A percentile compares a stretch with the other conserved stretches of the same genome.
phyloP scores from a whole-genome alignment of 2,113 vertebrate species.

The Galbula dea region DNA sequence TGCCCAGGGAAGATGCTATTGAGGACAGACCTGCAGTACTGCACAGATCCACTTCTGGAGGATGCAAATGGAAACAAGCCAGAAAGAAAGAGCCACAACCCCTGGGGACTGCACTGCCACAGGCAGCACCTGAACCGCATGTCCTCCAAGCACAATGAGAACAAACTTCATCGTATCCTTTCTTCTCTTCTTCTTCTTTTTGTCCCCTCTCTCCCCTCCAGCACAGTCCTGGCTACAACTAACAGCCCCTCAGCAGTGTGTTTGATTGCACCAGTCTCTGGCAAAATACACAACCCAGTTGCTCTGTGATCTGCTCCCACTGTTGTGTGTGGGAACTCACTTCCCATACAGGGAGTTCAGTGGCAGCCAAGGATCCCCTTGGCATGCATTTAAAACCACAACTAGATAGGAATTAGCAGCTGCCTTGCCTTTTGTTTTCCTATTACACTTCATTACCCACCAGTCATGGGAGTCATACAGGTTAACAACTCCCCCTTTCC shows the following conservation, averaged over 20 bases:
- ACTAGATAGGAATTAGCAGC: slow-evolving; percentile 34
- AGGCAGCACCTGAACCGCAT: slow-evolving; percentile 74
- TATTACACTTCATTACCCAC: slow-evolving; percentile 37
- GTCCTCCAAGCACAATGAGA: slow-evolving; percentile 68
- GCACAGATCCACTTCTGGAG: slow-evolving; percentile 40
- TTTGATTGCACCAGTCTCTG: neutral
- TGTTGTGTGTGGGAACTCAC: fast-evolving
- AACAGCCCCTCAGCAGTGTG: neutral
- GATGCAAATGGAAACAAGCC: slow-evolving; percentile 48
- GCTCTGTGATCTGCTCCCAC: neutral
- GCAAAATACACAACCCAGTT: neutral
- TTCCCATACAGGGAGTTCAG: neutral
- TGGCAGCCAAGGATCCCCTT: neutral
- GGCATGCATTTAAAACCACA: slow-evolving; percentile 15
- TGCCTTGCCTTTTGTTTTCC: slow-evolving; percentile 42
- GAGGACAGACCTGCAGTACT: slow-evolving; percentile 59
- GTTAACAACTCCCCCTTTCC: slow-evolving; percentile 1
- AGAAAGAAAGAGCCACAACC: slow-evolving; percentile 68
- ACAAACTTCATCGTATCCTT: slow-evolving; percentile 77
- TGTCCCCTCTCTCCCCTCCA: neutral
- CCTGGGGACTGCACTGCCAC: slow-evolving; percentile 77
- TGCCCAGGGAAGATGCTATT: slow-evolving; percentile 44
- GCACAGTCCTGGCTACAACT: neutral
- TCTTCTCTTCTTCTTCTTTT: neutral
- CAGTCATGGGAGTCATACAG: slow-evolving; percentile 5